Conservation (phyloP, 1,140 invertebrate genomes). For the Calliopsis andreniformis region DNA sequence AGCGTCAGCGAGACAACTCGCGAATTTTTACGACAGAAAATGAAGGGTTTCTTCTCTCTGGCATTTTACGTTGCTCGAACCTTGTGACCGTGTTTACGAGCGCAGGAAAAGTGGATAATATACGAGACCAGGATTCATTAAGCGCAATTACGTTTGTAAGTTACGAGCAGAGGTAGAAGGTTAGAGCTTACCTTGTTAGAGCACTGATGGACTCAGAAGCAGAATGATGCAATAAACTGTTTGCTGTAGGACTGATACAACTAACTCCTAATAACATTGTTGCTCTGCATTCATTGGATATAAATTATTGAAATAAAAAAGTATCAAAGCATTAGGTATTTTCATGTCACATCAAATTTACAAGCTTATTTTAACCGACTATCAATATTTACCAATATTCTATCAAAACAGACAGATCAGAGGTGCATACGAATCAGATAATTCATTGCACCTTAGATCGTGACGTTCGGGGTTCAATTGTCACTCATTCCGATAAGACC, state of each 20-base stretch:
- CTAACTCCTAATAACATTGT: neutral
- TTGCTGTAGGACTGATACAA: neutral
- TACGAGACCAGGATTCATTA: slow-evolving; percentile 30
- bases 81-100: slow-evolving; percentile 16
- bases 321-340: too few species aligned
- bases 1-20: neutral
- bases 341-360: too few species aligned
- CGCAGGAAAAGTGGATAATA: slow-evolving; percentile 15
- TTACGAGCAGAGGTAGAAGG: slow-evolving; percentile 25
- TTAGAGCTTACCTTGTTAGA: slow-evolving; percentile 1
- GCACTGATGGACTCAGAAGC: neutral
- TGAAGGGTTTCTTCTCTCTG: slow-evolving; percentile 15
- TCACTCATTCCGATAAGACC: neutral
- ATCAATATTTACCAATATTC: neutral
- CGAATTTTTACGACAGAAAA: slow-evolving; percentile 29
- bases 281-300: too few species aligned
- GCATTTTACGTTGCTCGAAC: neutral
- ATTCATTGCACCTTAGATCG: neutral
- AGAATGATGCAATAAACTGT: neutral
- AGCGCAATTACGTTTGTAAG: slow-evolving; percentile 24
- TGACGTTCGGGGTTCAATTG: neutral
- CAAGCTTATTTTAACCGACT: too few species aligned
- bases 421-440: neutral
- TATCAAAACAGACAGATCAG: neutral
- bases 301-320: too few species aligned